Base-by-base conservation (phyloP, 1,140 invertebrate genomes). In the Zaprionus davidi region DNA sequence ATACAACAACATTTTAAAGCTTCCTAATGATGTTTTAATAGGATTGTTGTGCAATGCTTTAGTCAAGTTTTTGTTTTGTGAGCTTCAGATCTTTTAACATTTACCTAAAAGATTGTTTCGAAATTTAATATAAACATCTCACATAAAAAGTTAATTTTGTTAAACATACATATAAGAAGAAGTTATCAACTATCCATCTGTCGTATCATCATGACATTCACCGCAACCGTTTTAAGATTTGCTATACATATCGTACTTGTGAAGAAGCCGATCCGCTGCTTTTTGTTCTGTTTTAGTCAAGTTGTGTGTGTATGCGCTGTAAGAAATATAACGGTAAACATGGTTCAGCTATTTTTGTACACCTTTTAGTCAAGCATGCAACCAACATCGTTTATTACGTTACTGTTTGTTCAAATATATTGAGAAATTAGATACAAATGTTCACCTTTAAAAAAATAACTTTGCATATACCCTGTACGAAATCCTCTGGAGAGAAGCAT, bases 231-330 rank as follows among this genome's bases (percentile, higher is more conserved):
- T 82, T 78, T 74, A 74, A 74, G 74, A 82, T 65, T 60, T 71
- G 26, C 28, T 75, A 81, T 77, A 34, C 31, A 66, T 55, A 69
- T 67, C 41, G n/a, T 46, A 46, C 41, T 46, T 79, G 69, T 74
- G 79, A 69, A 73, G 53, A 60, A 62, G 74, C 58, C 77, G 41
- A 69, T 66, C 82, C 65, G 79, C 79, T 77, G 83, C 80, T 82
- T 78, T 70, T 76, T 71, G 62, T 88, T 85, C 68, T 76, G 79
- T 82, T 68, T 87, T 86, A 82, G 80, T 77, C 83, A 87, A 74
- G 70, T 79, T 76, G 34, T 66, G 51, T 70, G 59, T 72, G 62
- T 76, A 59, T 59, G 57, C 57, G 57, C n/a, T 46, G 26, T 59
- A 58, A 58, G 38, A 38, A 71, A 65, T 55, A 62, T 72, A 84